Evolutionary conservation across 2,113 vertebrate genomes (phyloP).

Genomic region (Hemicordylus capensis): DNA sequence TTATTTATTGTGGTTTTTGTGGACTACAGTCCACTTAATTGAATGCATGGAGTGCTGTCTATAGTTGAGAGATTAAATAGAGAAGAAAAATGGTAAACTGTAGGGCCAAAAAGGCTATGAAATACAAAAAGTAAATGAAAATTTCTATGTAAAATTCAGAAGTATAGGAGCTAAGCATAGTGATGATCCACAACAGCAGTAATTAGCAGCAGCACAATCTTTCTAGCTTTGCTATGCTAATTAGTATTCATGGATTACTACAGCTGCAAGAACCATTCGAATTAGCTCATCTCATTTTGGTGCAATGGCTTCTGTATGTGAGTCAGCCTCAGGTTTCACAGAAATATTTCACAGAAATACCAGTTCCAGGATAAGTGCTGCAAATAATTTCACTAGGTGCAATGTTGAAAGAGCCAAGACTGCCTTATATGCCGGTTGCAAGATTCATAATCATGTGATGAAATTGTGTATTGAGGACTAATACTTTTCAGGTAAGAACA

Average conservation of each 20-base stretch:
- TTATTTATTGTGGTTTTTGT: not conserved
- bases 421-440: not conserved
- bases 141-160: not conserved
- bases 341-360: not conserved
- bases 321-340: not conserved
- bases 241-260: not conserved
- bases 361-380: not conserved
- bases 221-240: not conserved
- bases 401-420: not conserved
- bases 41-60: not conserved
- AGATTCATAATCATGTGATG: conserved; percentile 11
- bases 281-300: not conserved
- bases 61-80: not conserved
- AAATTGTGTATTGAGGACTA: conserved; percentile 12
- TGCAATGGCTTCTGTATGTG: not conserved
- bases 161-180: not conserved
- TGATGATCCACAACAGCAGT: not conserved
- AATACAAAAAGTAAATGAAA: not conserved
- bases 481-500: conserved; percentile 45
- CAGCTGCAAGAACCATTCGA: not conserved
- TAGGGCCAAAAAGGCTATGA: not conserved
- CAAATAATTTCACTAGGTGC: not conserved
- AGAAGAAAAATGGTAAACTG: not conserved
- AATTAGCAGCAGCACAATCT: not conserved
- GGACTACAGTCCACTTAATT: not conserved